These are phyloP conservation scores for Synergus gifuensis DNA, from an alignment of 2,888 invertebrate genomes.

Conservation along the genomic window DNA sequence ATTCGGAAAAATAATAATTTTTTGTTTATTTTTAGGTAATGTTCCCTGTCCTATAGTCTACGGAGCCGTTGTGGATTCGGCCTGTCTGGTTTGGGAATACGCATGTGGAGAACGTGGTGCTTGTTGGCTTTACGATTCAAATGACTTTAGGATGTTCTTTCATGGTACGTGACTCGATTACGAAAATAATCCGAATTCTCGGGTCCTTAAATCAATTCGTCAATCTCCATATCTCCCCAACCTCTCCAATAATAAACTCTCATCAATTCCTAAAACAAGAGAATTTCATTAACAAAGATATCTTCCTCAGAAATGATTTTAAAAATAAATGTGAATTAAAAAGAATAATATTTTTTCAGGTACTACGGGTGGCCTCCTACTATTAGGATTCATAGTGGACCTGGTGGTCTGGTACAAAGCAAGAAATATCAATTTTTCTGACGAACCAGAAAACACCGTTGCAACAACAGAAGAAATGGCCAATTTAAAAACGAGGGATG, in stretches of 20 bases:
- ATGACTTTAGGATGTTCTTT: conserved; percentile 90
- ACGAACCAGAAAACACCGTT: conserved; percentile 80
- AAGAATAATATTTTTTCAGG: conserved; percentile 80
- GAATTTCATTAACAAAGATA: not conserved
- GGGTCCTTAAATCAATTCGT: conserved; percentile 13
- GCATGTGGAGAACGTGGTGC: conserved; percentile 90
- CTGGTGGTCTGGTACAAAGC: conserved; percentile 94
- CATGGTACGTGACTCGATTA: conserved; percentile 82
- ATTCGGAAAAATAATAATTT: not conserved
- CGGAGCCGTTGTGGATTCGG: conserved; percentile 94
- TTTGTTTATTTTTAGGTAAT: conserved; percentile 80
- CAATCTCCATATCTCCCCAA: not conserved
- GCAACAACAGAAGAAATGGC: conserved; percentile 76
- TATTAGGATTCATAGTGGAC: conserved; percentile 91
- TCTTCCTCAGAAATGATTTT: not conserved
- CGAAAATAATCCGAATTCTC: conserved; percentile 31
- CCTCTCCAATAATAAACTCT: not conserved
- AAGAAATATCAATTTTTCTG: conserved; percentile 86
- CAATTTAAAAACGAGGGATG: conserved; percentile 71
- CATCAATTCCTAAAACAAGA: not conserved
- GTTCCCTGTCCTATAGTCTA: conserved; percentile 97
- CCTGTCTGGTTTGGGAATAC: conserved; percentile 92
- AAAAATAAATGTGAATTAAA: not conserved
- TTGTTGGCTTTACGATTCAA: conserved; percentile 92
- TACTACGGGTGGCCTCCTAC: conserved; percentile 90